phyloP scores from a whole-genome alignment of 2,888 invertebrate species.

The Leptura quadrifasciata region DNA sequence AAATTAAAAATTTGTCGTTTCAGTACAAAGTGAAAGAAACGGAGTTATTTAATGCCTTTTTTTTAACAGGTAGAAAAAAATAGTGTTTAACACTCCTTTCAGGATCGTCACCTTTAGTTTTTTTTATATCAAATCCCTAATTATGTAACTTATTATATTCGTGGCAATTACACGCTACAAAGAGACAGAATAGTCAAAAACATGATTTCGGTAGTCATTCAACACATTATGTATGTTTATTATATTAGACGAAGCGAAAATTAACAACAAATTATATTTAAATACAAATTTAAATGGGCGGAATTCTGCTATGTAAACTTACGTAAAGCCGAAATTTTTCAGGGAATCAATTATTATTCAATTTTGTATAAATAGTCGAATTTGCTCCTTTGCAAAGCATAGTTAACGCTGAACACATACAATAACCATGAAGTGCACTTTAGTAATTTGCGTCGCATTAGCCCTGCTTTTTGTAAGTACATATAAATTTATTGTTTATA shows the following conservation, averaged over 20 bases:
- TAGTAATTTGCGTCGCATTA: background rate
- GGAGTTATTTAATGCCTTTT: too few species aligned
- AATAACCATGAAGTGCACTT: background rate
- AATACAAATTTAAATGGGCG: background rate
- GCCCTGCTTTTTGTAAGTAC: background rate
- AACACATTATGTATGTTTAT: background rate
- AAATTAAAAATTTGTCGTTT: too few species aligned
- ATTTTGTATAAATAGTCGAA: background rate
- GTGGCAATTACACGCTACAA: background rate
- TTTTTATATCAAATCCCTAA: background rate
- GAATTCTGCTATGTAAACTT: conserved; percentile 11
- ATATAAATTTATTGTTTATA: background rate
- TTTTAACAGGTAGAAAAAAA: too few species aligned
- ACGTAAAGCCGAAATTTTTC: background rate
- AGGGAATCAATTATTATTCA: background rate
- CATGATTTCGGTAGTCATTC: background rate
- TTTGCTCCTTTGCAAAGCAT: background rate
- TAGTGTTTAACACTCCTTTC: too few species aligned
- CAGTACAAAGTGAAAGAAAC: too few species aligned
- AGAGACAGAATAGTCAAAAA: too few species aligned
- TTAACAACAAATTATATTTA: background rate
- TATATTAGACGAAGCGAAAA: background rate
- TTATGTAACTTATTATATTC: background rate
- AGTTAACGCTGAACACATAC: background rate
- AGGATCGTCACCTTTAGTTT: too few species aligned